These are phyloP conservation scores for Furcifer pardalis DNA, from an alignment of 2,797 vertebrate species.

Conservation along the genomic window DNA sequence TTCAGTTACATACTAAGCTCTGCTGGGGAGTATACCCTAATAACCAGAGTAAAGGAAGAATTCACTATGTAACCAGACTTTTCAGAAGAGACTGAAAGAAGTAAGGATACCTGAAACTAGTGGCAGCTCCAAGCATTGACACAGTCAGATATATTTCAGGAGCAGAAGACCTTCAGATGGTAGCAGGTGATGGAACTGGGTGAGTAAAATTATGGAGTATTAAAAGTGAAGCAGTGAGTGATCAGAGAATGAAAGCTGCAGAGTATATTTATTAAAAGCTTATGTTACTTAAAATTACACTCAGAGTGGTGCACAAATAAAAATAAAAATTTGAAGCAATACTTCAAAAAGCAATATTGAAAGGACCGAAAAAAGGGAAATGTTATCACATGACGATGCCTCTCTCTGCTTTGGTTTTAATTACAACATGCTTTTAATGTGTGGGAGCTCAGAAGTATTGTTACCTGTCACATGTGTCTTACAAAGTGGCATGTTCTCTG, in stretches of 20 bases:
- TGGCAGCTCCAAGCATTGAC: neutral
- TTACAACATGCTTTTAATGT: neutral
- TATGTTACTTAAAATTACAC: neutral
- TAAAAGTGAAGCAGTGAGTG: too few relatives aligned
- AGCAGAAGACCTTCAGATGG: neutral
- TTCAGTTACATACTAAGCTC: too few relatives aligned
- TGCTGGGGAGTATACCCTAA: too few relatives aligned
- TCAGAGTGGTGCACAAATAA: neutral
- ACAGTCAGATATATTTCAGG: neutral
- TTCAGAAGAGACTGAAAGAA: neutral
- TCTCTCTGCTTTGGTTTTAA: conserved; percentile 12
- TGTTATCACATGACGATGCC: neutral
- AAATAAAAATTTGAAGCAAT: neutral
- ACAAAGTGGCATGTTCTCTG: conserved; percentile 7
- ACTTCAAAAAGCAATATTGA: neutral
- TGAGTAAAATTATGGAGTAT: neutral
- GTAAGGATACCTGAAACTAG: neutral
- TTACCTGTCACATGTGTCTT: neutral
- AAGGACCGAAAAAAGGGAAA: neutral
- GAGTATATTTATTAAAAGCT: neutral
- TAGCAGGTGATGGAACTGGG: neutral
- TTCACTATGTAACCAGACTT: too few relatives aligned
- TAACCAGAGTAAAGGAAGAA: too few relatives aligned
- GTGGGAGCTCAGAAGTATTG: neutral
- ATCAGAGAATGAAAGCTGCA: neutral